Percentiles rank a stretch among this genome's conserved stretches.
Evolutionary conservation across 2,888 invertebrate species (phyloP).

Genomic region (Odontocerum albicorne): DNA sequence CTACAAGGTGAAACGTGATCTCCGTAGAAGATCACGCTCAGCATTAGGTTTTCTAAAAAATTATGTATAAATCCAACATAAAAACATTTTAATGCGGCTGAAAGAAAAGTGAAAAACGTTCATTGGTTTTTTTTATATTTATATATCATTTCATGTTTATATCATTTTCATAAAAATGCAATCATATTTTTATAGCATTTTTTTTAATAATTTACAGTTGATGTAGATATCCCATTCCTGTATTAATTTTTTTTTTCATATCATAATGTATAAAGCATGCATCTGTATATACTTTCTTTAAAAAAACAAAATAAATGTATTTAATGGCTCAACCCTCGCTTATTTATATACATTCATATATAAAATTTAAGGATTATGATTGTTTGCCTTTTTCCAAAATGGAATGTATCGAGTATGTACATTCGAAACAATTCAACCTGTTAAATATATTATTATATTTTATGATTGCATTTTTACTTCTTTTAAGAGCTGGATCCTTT

Average conservation of each 20-base stretch:
- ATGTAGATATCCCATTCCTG: no score
- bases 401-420: no score
- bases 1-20: slow-evolving; percentile 31
- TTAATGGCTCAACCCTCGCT: no score
- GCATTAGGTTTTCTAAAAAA: slow-evolving; percentile 18
- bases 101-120: slow-evolving; percentile 18
- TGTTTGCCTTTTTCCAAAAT: no score
- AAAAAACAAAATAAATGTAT: no score
- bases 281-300: no score
- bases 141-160: not conserved
- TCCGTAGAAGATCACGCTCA: slow-evolving; percentile 27
- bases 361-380: no score
- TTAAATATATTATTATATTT: slow-evolving; percentile 5
- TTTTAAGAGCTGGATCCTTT: not conserved
- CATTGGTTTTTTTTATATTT: not conserved
- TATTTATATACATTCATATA: no score
- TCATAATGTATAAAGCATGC: no score
- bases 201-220: no score
- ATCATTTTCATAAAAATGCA: slow-evolving; percentile 5
- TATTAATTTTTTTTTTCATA: no score
- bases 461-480: slow-evolving; percentile 8
- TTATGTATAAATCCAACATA: not conserved
- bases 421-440: no score
- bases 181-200: slow-evolving; percentile 9
- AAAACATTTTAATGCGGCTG: slow-evolving; percentile 16